A percentile compares a stretch with the other conserved stretches of the same genome.
Evolutionary conservation across 2,113 vertebrate species (phyloP).

Genomic region (Psittacara wagleri): DNA sequence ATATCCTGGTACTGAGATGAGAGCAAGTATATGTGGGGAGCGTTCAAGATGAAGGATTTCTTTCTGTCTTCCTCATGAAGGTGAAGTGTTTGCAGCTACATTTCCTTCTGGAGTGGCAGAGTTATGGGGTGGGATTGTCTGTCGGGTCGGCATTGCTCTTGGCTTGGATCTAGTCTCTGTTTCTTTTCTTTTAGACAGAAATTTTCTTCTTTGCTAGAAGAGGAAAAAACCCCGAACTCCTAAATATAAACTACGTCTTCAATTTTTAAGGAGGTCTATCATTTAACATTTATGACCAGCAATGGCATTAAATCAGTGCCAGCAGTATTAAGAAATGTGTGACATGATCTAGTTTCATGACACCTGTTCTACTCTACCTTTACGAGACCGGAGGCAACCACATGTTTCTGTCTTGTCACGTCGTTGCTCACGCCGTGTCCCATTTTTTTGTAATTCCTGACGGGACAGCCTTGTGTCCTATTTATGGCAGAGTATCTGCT

Average conservation of each 20-base stretch:
- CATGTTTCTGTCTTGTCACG: background rate
- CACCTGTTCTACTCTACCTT: background rate
- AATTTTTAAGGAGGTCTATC: background rate
- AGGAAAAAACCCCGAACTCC: background rate
- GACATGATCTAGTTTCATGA: background rate
- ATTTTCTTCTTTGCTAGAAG: background rate
- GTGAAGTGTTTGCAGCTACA: background rate
- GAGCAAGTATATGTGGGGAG: background rate
- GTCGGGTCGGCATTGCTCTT: background rate
- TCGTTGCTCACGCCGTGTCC: fast-evolving
- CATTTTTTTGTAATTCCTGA: background rate
- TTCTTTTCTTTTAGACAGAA: background rate
- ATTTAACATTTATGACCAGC: background rate
- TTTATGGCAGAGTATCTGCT: background rate
- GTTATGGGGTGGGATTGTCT: background rate
- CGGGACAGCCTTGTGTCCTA: no score
- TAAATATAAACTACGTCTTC: background rate
- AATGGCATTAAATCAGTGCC: background rate
- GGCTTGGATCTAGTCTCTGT: background rate
- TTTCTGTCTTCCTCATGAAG: background rate
- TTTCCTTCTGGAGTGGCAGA: background rate
- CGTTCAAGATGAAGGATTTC: background rate
- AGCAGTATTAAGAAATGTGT: background rate
- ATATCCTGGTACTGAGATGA: background rate
- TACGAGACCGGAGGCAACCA: background rate